phyloP scores from a whole-genome alignment of 23 tunicate species.

The Trididemnum nubilum region DNA sequence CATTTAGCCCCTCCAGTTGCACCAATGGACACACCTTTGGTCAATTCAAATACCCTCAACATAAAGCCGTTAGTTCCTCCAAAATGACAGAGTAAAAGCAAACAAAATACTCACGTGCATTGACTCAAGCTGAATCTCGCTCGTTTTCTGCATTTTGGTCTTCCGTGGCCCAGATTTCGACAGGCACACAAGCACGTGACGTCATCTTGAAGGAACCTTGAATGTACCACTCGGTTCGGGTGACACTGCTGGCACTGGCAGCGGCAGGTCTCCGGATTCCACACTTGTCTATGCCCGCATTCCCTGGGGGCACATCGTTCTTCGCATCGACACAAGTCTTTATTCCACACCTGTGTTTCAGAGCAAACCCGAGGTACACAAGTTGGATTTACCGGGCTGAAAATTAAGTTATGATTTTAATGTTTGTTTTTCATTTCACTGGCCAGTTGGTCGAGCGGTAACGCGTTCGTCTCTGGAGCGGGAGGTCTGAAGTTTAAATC shows the following conservation, averaged over 20 bases:
- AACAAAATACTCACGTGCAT: slow-evolving; percentile 23
- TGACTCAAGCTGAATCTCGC: slow-evolving; percentile 15
- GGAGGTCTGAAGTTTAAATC: too few relatives aligned
- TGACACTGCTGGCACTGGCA: slow-evolving; percentile 77
- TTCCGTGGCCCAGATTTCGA: slow-evolving; percentile 18
- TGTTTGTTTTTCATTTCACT: too few relatives aligned
- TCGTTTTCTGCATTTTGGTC: slow-evolving; percentile 23
- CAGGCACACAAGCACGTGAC: slow-evolving; percentile 56
- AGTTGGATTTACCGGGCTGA: slow-evolving; percentile 56
- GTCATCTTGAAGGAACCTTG: slow-evolving; percentile 46
- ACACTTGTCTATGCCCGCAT: slow-evolving; percentile 50
- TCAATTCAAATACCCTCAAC: too few relatives aligned
- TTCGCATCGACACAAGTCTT: slow-evolving; percentile 56
- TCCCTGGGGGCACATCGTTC: slow-evolving; percentile 58
- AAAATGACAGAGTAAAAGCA: too few relatives aligned
- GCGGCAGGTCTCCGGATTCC: slow-evolving; percentile 68
- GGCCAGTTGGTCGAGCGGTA: too few relatives aligned
- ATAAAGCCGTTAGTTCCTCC: too few relatives aligned
- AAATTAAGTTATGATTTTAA: neutral
- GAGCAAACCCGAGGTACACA: slow-evolving; percentile 69
- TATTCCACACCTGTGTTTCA: slow-evolving; percentile 53
- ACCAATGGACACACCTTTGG: too few relatives aligned
- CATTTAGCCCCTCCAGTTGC: too few relatives aligned
- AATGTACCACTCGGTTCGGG: slow-evolving; percentile 48
- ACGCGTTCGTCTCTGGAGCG: too few relatives aligned